Evolutionary conservation across 2,113 vertebrate species (phyloP).

Genomic region (Riparia riparia): DNA sequence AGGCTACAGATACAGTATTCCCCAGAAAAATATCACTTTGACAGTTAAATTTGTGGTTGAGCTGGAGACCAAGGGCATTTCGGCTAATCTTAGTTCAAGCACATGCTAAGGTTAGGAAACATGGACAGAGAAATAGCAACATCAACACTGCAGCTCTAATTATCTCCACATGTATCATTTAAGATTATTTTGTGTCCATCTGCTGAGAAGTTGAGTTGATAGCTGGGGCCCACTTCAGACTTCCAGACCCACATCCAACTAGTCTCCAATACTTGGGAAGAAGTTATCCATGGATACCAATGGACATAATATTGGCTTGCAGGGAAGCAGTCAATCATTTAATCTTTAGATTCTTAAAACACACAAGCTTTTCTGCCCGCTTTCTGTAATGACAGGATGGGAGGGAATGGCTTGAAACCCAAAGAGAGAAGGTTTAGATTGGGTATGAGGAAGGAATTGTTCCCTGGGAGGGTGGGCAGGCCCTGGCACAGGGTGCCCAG

Average conservation of each 20-base stretch:
- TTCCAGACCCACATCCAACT: background rate
- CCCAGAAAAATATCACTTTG: background rate
- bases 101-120: background rate
- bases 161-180: background rate
- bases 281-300: background rate
- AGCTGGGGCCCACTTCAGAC: background rate
- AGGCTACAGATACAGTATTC: background rate
- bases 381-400: background rate
- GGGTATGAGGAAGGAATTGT: background rate
- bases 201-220: background rate
- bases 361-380: background rate
- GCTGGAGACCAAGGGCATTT: rapidly evolving
- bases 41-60: background rate
- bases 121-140: background rate
- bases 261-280: rapidly evolving
- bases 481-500: background rate
- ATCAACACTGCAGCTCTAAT: background rate
- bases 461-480: background rate
- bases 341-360: background rate
- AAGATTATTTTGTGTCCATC: background rate
- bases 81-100: background rate
- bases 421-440: background rate
- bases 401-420: background rate
- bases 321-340: background rate
- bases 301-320: rapidly evolving